phyloP scores from a whole-genome alignment of 2,113 vertebrate species.

The Sula dactylatra region DNA sequence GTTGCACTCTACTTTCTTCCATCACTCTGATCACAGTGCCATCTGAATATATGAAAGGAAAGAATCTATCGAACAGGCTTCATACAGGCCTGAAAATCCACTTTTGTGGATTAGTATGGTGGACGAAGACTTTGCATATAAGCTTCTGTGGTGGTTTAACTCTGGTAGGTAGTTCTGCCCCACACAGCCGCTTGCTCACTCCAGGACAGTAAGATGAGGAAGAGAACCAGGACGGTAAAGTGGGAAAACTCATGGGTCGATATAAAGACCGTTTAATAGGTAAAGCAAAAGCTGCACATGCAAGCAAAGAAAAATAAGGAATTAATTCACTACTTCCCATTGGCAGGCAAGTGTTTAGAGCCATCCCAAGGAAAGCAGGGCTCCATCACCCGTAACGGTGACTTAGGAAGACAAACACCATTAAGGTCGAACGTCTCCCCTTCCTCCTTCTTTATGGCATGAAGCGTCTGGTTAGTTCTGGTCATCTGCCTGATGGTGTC shows the following conservation, averaged over 20 bases:
- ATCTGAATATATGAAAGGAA: neutral
- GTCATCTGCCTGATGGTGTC: neutral
- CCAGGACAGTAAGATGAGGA: neutral
- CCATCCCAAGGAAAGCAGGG: neutral
- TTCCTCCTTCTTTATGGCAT: neutral
- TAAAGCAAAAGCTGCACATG: neutral
- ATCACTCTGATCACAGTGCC: neutral
- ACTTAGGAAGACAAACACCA: accelerated
- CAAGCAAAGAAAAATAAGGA: neutral
- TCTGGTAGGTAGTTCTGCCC: neutral
- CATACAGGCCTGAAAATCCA: neutral
- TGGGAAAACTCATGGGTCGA: accelerated
- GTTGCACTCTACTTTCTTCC: neutral
- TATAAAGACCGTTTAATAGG: neutral
- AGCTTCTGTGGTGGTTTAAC: neutral
- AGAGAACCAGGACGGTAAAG: neutral
- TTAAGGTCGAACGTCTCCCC: accelerated
- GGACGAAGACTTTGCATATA: neutral
- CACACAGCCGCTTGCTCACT: neutral
- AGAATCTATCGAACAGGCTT: neutral
- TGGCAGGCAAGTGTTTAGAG: neutral
- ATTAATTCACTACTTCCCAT: neutral
- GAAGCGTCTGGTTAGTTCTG: neutral
- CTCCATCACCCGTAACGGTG: accelerated
- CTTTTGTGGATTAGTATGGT: neutral